phyloP scores from a whole-genome alignment of 2,113 vertebrate species.

The Lampris megalopsis region DNA sequence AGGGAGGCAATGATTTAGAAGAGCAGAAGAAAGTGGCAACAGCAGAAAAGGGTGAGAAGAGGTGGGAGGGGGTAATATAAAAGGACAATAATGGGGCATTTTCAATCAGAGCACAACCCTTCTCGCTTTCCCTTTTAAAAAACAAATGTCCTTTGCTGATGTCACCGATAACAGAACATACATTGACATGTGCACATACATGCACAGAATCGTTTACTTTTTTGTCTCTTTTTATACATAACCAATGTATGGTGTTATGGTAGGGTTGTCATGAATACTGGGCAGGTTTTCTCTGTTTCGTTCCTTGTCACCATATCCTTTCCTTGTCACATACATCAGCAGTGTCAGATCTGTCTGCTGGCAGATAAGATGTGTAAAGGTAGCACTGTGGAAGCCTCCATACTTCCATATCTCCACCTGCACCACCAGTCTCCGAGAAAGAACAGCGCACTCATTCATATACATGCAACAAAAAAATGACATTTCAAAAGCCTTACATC shows the following conservation, averaged over 20 bases:
- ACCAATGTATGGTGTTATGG: neutral
- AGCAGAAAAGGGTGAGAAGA: conserved; percentile 43
- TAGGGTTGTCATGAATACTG: conserved; percentile 17
- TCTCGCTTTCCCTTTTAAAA: conserved; percentile 5
- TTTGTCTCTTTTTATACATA: conserved; percentile 13
- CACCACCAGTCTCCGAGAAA: conserved; percentile 47
- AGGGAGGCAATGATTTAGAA: conserved; percentile 62
- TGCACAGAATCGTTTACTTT: conserved; percentile 4
- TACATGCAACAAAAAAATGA: conserved; percentile 56
- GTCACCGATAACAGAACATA: neutral
- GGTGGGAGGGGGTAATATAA: conserved; percentile 31
- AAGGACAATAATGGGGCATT: conserved; percentile 24
- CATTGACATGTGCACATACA: conserved; percentile 20
- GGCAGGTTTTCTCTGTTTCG: conserved; percentile 35
- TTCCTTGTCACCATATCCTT: conserved; percentile 31
- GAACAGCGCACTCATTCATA: conserved; percentile 49
- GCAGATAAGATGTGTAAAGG: conserved; percentile 37
- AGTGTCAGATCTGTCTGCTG: conserved; percentile 48
- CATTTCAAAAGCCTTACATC: conserved; percentile 55
- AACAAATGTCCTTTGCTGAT: neutral
- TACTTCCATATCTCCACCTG: conserved; percentile 42
- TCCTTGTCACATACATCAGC: conserved; percentile 42
- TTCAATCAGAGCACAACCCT: conserved; percentile 34
- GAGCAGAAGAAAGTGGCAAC: conserved; percentile 45
- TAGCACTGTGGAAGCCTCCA: conserved; percentile 41